Base-by-base conservation (phyloP, 2,888 invertebrate genomes). In the Agrotis exclamationis region DNA sequence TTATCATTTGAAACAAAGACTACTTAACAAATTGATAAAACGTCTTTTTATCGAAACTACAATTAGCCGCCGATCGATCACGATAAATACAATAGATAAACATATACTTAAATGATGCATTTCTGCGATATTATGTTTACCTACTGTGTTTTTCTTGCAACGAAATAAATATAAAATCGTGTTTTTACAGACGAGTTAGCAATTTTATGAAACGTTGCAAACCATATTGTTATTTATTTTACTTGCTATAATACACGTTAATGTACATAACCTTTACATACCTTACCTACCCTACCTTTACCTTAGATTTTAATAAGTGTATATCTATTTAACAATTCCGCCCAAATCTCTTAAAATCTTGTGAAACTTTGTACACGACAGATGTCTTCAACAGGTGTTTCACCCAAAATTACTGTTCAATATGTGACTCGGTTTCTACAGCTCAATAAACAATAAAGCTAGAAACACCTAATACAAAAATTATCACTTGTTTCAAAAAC, bases 11-110 rank as follows among this genome's bases (percentile, higher is more conserved):
- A 71, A 62, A 80, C 70, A 64, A 68, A 62, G 66, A 64, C 76
- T 72, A 24, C 39, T 39, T 59, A 67, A 66, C 57, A 28, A 58
- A 58, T 74, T 51, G 67, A 74, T 73, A 58, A 51, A 74, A 39
- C n/a, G n/a, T n/a, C n/a, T n/a, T 24, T 63, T 74, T 70, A 79
- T 70, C 54, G 28, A 72, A 64, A 47, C 45, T 48, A 78, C 63
- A 83, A 80, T 76, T 70, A 85, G 63, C 75, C 47, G 47, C 58
- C 54, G 47, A 74, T 85, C 76, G 63, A 75, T 82, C 71, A 85
- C 33, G 76, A 85, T 82, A 79, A 70, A 72, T 64, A 54, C 22
- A 50, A 60, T 72, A 80, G 63, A 71, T 74, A 50, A 63, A 69
- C 60, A 74, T 62, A 71, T 64, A n/a, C n/a, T n/a, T n/a, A 63